phyloP scores from a whole-genome alignment of 2,888 invertebrate species.

The Apoderus coryli region DNA sequence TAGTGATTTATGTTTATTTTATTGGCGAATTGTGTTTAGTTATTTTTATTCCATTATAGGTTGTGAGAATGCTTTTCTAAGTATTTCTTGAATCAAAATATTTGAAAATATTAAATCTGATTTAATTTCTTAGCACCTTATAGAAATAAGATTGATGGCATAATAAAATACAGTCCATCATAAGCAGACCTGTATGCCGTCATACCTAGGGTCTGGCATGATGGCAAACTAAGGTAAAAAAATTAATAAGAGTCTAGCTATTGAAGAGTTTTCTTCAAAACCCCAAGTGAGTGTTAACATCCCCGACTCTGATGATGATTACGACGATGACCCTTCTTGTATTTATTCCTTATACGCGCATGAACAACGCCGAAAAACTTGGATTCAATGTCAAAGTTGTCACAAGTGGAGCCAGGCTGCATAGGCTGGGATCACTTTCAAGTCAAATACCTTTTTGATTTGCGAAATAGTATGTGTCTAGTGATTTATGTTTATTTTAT shows the following conservation, averaged over 20 bases:
- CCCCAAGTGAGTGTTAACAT: constrained; percentile 1
- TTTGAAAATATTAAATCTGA: not conserved
- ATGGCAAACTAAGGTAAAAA: constrained; percentile 1
- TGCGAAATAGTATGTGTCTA: constrained; percentile 3
- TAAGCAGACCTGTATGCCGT: constrained; percentile 2
- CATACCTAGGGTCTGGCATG: constrained; percentile 2
- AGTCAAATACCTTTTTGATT: not conserved
- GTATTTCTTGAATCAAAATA: constrained; percentile 1
- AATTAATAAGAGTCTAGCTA: no score
- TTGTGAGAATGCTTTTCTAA: no score
- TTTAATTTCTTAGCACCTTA: not conserved
- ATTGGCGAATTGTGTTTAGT: no score
- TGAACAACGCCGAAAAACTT: not conserved
- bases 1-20: not conserved
- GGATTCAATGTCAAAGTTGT: constrained; percentile 3
- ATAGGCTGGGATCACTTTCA: constrained; percentile 2
- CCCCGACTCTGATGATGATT: constrained; percentile 1
- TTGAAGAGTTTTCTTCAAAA: constrained; percentile 2
- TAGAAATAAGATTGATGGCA: no score
- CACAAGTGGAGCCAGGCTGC: not conserved
- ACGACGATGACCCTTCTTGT: constrained; percentile 2
- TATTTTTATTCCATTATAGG: no score
- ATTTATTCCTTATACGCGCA: constrained; percentile 1
- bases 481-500: not conserved
- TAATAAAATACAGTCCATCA: no score